Evolutionary conservation across 1,140 invertebrate genomes (phyloP), one percentile per base, ranked within the genome.

Genomic region (Drosophila pruinosa): DNA sequence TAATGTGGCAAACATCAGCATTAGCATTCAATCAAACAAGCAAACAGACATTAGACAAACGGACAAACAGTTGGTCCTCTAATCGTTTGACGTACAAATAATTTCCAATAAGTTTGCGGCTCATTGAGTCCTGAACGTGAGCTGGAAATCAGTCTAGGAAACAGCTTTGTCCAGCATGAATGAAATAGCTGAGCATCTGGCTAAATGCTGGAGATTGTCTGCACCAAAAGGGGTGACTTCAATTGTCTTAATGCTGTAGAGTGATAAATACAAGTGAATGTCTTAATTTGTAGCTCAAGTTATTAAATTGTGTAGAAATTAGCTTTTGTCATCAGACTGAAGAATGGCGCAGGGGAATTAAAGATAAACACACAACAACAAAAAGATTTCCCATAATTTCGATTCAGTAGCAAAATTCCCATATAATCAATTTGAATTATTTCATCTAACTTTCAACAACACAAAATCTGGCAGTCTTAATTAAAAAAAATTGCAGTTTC

Each of bases 81-180:
- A 77, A 77, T 77, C 75, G 75, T 69, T 76, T 85, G 81, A 86
- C 82, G 82, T 85, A 88, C 82, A 77, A 85, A 85, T 86, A 85
- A 85, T 85, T 86, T 85, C 53, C 81, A 85, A 85, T 85, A 82
- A 88, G 78, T 81, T 85, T 85, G 77, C 82, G 82, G 77, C 81
- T 80, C 81, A 85, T 85, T 85, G 81, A 78, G 81, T 58, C 14
- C 54, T 45, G 58, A 70, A 85, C 81, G 77, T 85, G 81, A 63
- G 47, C 52, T 50, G 22, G 36, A 12, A 57, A 58, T 48, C 43
- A 0, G 19, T 3, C n/a, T 24, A 22, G 24, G 14, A 17, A 31
- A 3, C 24, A 34, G 26, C 28, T 45, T 45, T 63, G 57, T 36
- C 21, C 45, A 12, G 15, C 50, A 56, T 12, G 28, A n/a, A 22